Percentiles rank a stretch among this genome's conserved stretches.
Evolutionary conservation across 2,113 vertebrate genomes (phyloP).

Genomic region (Poeciliopsis retropinna): DNA sequence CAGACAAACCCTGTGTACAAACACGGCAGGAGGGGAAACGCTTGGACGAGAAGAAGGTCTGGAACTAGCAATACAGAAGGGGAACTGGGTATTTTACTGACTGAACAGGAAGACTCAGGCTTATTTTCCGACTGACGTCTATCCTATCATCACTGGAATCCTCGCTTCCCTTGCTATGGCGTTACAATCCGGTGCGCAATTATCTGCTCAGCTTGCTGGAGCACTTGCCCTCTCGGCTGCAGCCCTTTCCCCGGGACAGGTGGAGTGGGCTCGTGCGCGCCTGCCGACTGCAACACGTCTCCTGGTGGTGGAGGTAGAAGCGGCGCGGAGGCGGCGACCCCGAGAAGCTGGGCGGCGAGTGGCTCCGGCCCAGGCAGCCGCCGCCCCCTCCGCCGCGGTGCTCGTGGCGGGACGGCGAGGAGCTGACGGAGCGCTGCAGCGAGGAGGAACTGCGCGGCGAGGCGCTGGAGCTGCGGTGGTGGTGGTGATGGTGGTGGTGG

Average conservation of each 20-base stretch:
- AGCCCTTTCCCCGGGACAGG: constrained; percentile 77
- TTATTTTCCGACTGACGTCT: constrained; percentile 26
- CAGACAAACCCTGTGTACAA: constrained; percentile 32
- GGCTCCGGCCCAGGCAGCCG: constrained; percentile 88
- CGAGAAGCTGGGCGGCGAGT: constrained; percentile 95
- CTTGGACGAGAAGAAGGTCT: constrained; percentile 16
- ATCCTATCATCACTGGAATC: constrained; percentile 18
- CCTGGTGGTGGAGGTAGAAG: constrained; percentile 89
- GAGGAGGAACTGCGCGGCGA: constrained; percentile 93
- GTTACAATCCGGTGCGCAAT: constrained; percentile 47
- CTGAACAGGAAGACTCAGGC: constrained; percentile 47
- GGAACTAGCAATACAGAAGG: constrained; percentile 9
- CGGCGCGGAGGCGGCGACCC: constrained; percentile 93
- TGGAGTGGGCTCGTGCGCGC: constrained; percentile 84
- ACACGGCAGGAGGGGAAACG: constrained; percentile 16
- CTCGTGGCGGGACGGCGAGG: constrained; percentile 91
- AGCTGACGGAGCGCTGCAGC: constrained; percentile 94
- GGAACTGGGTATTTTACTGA: constrained; percentile 5
- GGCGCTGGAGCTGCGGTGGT: constrained; percentile 92
- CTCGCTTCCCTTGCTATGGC: constrained; percentile 32
- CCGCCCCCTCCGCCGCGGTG: constrained; percentile 78
- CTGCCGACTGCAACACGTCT: constrained; percentile 89
- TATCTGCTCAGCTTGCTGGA: constrained; percentile 97
- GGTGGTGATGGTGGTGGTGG: constrained; percentile 79
- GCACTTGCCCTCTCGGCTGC: constrained; percentile 89